phyloP scores from a whole-genome alignment of 2,797 vertebrate genomes.

The Sphenopsis melanotis region DNA sequence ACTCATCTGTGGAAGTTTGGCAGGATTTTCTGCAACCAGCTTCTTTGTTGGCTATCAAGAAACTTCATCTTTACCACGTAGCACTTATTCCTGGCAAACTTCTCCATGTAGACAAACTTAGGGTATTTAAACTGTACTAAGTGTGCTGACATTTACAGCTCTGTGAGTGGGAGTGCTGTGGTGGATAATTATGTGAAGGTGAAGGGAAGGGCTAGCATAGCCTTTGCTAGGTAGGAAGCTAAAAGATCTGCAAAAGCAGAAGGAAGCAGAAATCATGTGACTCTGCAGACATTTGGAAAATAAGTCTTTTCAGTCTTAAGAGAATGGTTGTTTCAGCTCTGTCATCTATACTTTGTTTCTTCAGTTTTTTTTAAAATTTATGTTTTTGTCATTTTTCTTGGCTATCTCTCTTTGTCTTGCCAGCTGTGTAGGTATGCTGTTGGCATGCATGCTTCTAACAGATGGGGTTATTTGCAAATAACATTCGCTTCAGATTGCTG shows the following conservation, averaged over 20 bases:
- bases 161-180: constrained; percentile 7
- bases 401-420: neutral
- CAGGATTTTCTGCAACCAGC: neutral
- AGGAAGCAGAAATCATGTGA: constrained; percentile 18
- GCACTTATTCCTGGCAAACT: neutral
- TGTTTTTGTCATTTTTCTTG: neutral
- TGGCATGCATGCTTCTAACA: neutral
- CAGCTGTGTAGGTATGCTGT: neutral
- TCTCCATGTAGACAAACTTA: neutral
- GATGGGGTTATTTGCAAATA: neutral
- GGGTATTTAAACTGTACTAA: neutral
- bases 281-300: neutral
- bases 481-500: neutral
- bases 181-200: constrained; percentile 6
- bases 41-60: neutral
- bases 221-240: constrained; percentile 23
- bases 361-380: neutral
- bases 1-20: neutral
- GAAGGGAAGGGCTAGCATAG: constrained; percentile 28
- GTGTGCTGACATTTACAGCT: constrained; percentile 48
- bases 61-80: neutral
- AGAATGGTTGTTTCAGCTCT: neutral
- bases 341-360: neutral
- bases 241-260: neutral
- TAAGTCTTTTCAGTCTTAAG: neutral